phyloP scores from a whole-genome alignment of 2,797 vertebrate species.

The Hoplostethus atlanticus region DNA sequence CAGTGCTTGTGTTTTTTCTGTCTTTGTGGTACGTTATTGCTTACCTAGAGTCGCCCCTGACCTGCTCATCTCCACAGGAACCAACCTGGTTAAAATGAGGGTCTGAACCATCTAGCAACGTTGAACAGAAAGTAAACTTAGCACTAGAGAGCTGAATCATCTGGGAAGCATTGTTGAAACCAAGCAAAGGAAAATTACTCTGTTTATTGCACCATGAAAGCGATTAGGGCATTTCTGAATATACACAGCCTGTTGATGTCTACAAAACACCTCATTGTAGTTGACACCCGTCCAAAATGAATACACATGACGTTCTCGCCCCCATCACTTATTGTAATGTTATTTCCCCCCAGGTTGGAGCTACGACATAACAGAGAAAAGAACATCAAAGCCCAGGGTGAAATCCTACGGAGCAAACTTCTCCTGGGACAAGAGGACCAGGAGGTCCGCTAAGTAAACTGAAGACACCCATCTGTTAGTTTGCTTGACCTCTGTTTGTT shows the following conservation, averaged over 20 bases:
- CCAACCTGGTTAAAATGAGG: neutral
- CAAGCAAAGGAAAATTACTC: slow-evolving; percentile 61
- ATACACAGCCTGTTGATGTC: slow-evolving; percentile 68
- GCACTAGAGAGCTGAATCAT: slow-evolving; percentile 57
- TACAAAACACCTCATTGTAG: slow-evolving; percentile 69
- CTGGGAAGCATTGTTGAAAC: slow-evolving; percentile 72
- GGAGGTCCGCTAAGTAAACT: slow-evolving; percentile 95
- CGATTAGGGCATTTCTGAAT: slow-evolving; percentile 71
- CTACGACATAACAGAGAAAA: slow-evolving; percentile 93
- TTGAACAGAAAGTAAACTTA: slow-evolving; percentile 37
- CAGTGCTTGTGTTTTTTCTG: neutral
- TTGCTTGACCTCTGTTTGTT: slow-evolving; percentile 80
- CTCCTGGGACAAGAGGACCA: slow-evolving; percentile 98
- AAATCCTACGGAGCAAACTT: slow-evolving; percentile 99
- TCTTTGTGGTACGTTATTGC: neutral
- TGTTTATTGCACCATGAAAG: slow-evolving; percentile 77
- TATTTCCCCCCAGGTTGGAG: slow-evolving; percentile 91
- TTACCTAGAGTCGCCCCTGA: neutral
- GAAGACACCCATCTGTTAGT: slow-evolving; percentile 77
- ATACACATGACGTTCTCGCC: slow-evolving; percentile 55
- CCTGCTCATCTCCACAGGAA: neutral
- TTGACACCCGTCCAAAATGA: slow-evolving; percentile 65
- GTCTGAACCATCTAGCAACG: neutral
- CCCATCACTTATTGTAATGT: slow-evolving; percentile 55
- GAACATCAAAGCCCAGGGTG: slow-evolving; percentile 91